Base-by-base conservation (phyloP, 2,797 vertebrate genomes). In the Acridotheres tristis region DNA sequence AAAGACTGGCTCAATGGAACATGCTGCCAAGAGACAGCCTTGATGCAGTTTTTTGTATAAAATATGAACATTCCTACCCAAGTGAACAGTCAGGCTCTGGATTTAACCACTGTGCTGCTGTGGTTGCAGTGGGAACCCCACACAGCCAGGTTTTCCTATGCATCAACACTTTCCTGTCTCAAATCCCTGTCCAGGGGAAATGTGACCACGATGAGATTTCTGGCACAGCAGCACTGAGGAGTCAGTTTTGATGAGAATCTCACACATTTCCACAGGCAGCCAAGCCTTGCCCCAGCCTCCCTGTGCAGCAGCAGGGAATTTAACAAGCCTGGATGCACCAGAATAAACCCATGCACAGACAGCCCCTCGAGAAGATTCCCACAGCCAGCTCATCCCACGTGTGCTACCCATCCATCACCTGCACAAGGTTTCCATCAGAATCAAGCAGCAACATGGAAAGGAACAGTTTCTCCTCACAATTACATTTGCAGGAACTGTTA, bases 51-150 rank as follows among this genome's bases (percentile, higher is more conserved):
- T 85, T 83, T 96, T 53, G 25, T 83, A 89, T 89, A 88, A 96
- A 96, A 94, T 45, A 82, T 17, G 63, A 96, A 72, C 88, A 93
- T 61, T 73, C 79, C 59, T 82, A 58, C 69, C 86, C 62, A 93
- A 97, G 89, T 5, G 59, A 88, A 30, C 58, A 75, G 68, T 9
- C 45, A 54, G 95, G 54, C 57, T 89, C 84, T 90, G 80, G 75
- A 95, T 91, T 94, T 96, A 96, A 96, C 88, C 81, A 68, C 65
- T 91, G 65, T 40, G 88, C 27, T 94, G 79, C 96, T 90, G 27
- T 1, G 26, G 55, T 3, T 86, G 73, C 54, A 55, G 51, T 21
- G 67, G 66, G 63, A 94, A 73, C 21, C 77, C 10, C 69, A 26
- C 11, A 50, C 30, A 83, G 58, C 16, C 87, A 83, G 34, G 27